Evolutionary conservation across 2,797 vertebrate species (phyloP).

Genomic region (Malurus splendens): DNA sequence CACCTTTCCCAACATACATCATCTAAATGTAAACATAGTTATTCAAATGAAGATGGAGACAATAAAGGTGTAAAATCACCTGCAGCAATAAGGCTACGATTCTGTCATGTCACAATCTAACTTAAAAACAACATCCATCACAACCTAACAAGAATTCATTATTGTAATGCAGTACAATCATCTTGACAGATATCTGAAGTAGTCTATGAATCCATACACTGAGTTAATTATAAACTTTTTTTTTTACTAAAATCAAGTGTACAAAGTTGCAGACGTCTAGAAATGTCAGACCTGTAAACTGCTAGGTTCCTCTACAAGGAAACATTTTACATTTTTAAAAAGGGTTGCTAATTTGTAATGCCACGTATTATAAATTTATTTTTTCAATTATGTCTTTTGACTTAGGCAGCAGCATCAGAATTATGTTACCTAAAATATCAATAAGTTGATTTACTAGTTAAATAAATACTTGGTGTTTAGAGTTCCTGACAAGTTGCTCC

Average conservation of each 20-base stretch:
- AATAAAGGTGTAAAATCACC: background rate
- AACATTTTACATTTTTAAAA: background rate
- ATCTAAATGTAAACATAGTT: constrained; percentile 58
- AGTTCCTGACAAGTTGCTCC: background rate
- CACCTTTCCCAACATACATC: constrained; percentile 24
- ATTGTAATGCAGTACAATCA: background rate
- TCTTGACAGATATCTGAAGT: background rate
- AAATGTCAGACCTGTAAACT: background rate
- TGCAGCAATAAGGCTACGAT: background rate
- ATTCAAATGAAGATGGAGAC: background rate
- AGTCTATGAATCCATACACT: background rate
- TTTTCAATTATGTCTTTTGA: background rate
- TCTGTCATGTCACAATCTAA: background rate
- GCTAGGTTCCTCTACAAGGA: background rate
- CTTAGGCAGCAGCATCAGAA: background rate
- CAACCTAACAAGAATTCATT: background rate
- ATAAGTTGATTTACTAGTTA: background rate
- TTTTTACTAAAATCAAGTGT: background rate
- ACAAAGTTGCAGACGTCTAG: background rate
- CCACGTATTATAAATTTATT: background rate
- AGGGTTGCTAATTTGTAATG: background rate
- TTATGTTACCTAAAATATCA: background rate
- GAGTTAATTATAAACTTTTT: background rate
- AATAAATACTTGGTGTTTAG: background rate
- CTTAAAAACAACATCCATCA: background rate